These are phyloP conservation scores for Odocoileus hemionus DNA, from an alignment of 2,113 vertebrate species.

Conservation along the genomic window DNA sequence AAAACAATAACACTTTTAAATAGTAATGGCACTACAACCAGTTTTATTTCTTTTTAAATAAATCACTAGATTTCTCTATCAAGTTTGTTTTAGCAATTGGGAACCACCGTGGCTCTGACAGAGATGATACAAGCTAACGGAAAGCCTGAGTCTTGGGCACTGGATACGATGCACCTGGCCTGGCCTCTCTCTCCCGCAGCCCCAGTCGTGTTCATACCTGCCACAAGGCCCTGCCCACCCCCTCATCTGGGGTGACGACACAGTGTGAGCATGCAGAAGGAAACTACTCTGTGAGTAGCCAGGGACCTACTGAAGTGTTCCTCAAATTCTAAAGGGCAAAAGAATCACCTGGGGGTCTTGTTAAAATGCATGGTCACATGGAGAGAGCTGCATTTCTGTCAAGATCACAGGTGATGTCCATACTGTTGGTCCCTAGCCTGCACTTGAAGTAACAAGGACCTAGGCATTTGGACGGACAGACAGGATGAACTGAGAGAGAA, in stretches of 20 bases:
- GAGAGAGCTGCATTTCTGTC: neutral
- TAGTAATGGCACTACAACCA: neutral
- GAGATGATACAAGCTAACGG: neutral
- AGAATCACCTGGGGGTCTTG: neutral
- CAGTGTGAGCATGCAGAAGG: neutral
- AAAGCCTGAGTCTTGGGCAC: neutral
- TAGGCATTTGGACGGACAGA: neutral
- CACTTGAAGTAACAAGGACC: neutral
- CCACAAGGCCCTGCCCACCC: neutral
- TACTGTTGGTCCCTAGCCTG: neutral
- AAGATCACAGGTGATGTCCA: neutral
- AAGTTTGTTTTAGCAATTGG: neutral
- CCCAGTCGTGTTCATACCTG: neutral
- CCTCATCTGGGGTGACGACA: neutral
- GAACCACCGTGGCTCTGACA: neutral
- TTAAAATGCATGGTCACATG: neutral
- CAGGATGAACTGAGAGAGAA: neutral
- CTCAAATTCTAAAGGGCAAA: neutral
- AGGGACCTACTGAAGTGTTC: neutral
- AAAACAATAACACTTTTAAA: slow-evolving; percentile 2
- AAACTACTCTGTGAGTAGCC: neutral
- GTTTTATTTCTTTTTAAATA: slow-evolving; percentile 6
- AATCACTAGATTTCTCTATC: neutral
- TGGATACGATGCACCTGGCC: neutral
- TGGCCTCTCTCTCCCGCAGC: neutral